Evolutionary conservation across 2,113 vertebrate genomes (phyloP), one percentile per base, ranked within the genome.

Genomic region (Tichodroma muraria): DNA sequence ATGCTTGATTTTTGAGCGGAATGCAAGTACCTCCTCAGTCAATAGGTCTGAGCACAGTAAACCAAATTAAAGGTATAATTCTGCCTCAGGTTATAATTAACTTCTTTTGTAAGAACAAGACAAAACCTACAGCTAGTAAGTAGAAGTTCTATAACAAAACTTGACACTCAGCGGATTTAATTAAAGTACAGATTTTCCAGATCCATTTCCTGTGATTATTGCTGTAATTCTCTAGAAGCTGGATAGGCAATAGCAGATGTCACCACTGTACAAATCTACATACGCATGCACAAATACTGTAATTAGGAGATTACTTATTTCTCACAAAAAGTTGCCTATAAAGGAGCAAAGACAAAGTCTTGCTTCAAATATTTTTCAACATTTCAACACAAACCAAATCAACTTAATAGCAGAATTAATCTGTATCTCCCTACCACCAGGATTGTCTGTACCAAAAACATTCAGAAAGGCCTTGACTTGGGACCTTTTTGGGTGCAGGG

Each of bases 211-310:
- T 82, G 35, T 85, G 22, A 96, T 96, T 95, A 94, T 72, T 94
- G 87, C 40, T 96, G 47, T 83, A 96, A 77, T 95, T 98, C 52
- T 80, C 85, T 69, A 83, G 69, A 90, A 94, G 64, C 22, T 93
- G 80, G 95, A 95, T 92, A 97, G 88, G 89, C 88, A 95, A 85
- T 77, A 96, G 85, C 78, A 97, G 82, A 96, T 96, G 83, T 93
- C 85, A 97, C 35, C 90, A 85, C 89, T 85, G 54, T 42, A 82
- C 59, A 94, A 96, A 96, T 85, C 77, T 75, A 90, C 80, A 97
- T 63, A 88, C 33, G 85, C 30, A 76, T 33, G 38, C 95, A 94
- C 57, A 89, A 84, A 91, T 44, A 79, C 31, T 30, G 59, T 87
- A 71, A 94, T 88, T 82, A 90, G 70, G 84, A 94, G 37, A 93